These are phyloP conservation scores for Zaprionus vittiger DNA, from an alignment of 1,140 invertebrate species.

Conservation along the genomic window DNA sequence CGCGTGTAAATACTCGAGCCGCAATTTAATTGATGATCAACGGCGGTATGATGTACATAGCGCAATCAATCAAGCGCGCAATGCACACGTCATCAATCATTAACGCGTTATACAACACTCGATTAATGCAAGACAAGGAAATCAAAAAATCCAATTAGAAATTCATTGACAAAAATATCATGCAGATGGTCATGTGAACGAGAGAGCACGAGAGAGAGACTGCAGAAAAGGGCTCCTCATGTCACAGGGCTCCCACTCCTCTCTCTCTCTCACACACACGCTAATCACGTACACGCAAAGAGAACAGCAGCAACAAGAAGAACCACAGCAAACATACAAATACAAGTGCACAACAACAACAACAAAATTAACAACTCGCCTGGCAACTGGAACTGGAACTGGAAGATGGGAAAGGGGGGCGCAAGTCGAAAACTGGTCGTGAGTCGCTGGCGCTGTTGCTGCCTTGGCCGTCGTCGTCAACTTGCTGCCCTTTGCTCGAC, in stretches of 20 bases:
- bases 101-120: conserved; percentile 27
- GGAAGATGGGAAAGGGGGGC: not conserved
- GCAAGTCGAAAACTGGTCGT: conserved; percentile 9
- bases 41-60: not conserved
- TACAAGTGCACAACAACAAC: conserved; percentile 26
- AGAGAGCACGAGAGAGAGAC: conserved; percentile 6
- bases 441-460: not conserved
- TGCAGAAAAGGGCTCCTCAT: conserved; percentile 38
- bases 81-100: conserved; percentile 27
- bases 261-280: conserved; percentile 41
- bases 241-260: not conserved
- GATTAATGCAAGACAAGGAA: conserved; percentile 13
- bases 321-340: conserved; percentile 43
- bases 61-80: conserved; percentile 20
- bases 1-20: not conserved
- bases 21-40: conserved; percentile 3
- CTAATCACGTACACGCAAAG: conserved; percentile 62
- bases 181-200: conserved; percentile 24
- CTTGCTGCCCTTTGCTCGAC: conserved; percentile 63
- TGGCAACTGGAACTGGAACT: conserved; percentile 43
- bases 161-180: conserved; percentile 64
- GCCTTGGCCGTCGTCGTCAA: conserved; percentile 5
- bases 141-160: conserved; percentile 55
- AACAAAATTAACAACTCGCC: conserved; percentile 46
- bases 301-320: conserved; percentile 32